phyloP scores from a whole-genome alignment of 2,113 vertebrate species.

The Gobius niger region DNA sequence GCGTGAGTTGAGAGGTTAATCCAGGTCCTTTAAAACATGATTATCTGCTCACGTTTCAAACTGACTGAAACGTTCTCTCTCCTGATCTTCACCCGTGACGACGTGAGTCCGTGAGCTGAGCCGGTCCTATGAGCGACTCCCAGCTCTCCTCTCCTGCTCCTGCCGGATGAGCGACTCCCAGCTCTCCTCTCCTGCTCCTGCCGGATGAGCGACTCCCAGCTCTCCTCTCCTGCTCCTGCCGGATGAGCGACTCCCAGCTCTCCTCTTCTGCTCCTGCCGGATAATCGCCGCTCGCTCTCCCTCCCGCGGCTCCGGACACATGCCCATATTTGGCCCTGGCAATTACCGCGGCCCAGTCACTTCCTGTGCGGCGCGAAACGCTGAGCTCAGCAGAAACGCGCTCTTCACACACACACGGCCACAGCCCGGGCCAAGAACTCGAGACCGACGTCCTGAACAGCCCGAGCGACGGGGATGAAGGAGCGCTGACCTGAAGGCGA shows the following conservation, averaged over 20 bases:
- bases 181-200: neutral
- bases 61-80: no score
- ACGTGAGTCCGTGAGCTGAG: no score
- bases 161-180: neutral
- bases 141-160: neutral
- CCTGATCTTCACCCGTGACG: no score
- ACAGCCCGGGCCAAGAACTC: neutral
- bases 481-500: no score
- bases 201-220: no score
- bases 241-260: neutral
- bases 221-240: neutral
- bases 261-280: neutral
- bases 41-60: no score
- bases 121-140: no score
- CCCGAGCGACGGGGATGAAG: no score
- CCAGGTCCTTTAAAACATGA: no score
- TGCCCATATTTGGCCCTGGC: constrained; percentile 1
- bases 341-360: neutral
- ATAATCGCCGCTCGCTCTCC: neutral
- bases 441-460: no score
- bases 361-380: neutral
- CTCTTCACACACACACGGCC: no score
- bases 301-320: neutral
- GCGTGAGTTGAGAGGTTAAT: no score
- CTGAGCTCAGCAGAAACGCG: neutral